Evolutionary conservation across 1,140 invertebrate species (phyloP).

Genomic region (Vollenhovia emeryi): DNA sequence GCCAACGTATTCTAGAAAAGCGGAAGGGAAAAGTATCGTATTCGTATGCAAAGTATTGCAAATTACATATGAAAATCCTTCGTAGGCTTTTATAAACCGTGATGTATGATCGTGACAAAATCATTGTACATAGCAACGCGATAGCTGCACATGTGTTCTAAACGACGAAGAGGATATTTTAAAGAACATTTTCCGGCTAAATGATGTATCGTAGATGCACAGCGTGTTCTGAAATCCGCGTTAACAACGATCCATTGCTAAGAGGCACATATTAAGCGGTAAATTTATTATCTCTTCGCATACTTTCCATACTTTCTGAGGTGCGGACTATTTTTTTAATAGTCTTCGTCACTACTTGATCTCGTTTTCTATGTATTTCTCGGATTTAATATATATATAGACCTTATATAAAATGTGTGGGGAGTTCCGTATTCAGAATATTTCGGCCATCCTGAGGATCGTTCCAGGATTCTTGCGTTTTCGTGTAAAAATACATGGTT

Average conservation of each 20-base stretch:
- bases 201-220: background rate
- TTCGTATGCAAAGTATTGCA: background rate
- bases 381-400: background rate
- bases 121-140: background rate
- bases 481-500: background rate
- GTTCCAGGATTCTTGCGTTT: background rate
- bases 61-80: background rate
- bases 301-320: constrained; percentile 16
- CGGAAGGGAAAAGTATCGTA: background rate
- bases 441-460: background rate
- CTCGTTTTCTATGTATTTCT: constrained; percentile 36
- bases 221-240: background rate
- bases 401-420: constrained; percentile 10
- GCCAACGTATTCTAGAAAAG: background rate
- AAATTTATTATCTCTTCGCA: constrained; percentile 36
- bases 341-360: constrained; percentile 42
- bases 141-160: background rate
- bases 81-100: background rate
- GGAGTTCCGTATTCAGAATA: constrained; percentile 43
- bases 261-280: constrained; percentile 24
- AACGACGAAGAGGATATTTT: background rate
- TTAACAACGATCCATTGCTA: constrained; percentile 16
- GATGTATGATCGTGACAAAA: background rate
- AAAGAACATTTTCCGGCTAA: constrained; percentile 11
- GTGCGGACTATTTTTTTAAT: constrained; percentile 33